phyloP scores from a whole-genome alignment of 2,888 invertebrate genomes.

The Caenorhabditis sp. region DNA sequence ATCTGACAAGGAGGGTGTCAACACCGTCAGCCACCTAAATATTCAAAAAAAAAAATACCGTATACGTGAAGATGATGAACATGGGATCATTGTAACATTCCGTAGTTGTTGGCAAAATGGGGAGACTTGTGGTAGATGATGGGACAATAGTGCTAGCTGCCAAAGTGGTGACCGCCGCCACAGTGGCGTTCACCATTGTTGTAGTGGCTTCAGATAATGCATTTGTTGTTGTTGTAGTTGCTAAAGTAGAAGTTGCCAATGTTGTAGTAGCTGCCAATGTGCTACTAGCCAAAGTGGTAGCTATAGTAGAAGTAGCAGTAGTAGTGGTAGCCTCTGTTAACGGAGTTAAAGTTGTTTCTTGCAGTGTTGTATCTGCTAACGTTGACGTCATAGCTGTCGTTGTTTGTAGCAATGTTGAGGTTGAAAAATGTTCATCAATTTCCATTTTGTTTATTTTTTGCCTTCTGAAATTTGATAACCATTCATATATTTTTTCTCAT shows the following conservation, averaged over 20 bases:
- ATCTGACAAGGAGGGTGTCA: too few relatives aligned
- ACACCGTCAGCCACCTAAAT: conserved; percentile 9
- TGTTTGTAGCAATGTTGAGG: too few relatives aligned
- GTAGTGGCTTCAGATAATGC: too few relatives aligned
- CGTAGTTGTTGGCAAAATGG: not conserved
- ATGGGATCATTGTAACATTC: conserved; percentile 60
- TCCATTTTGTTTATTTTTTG: not conserved
- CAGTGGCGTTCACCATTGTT: not conserved
- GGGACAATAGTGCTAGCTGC: not conserved
- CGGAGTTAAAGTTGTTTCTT: not conserved
- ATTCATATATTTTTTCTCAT: not conserved
- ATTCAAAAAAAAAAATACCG: too few relatives aligned
- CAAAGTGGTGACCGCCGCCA: not conserved
- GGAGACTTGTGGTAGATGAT: not conserved
- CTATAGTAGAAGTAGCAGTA: not conserved
- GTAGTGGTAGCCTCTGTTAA: not conserved
- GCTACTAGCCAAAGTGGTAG: not conserved
- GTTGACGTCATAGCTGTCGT: not conserved
- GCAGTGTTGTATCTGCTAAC: not conserved
- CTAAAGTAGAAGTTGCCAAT: not conserved
- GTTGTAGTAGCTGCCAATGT: not conserved
- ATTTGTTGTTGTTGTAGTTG: not conserved
- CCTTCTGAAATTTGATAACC: not conserved
- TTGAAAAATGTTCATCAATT: not conserved
- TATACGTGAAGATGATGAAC: conserved; percentile 63